These are phyloP conservation scores for Varecia variegata DNA, from an alignment of 2,797 vertebrate species.

Conservation along the genomic window DNA sequence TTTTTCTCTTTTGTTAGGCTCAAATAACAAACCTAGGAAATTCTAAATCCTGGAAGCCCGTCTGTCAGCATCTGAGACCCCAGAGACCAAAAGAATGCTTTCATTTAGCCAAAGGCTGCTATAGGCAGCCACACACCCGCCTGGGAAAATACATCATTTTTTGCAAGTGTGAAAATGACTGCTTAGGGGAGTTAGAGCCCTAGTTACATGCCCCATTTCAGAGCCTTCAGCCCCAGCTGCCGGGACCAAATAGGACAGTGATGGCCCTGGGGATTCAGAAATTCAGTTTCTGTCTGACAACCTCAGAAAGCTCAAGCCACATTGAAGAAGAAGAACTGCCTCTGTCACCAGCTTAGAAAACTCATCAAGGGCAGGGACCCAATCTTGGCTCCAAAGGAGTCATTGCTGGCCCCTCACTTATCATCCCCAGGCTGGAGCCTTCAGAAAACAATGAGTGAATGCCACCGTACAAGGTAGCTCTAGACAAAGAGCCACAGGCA, in stretches of 20 bases:
- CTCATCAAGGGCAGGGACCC: not conserved
- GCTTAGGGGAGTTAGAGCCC: slow-evolving; percentile 30
- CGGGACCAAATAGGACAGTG: not conserved
- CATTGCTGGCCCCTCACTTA: not conserved
- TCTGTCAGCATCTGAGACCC: slow-evolving; percentile 62
- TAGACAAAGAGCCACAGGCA: not conserved
- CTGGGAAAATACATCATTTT: slow-evolving; percentile 62
- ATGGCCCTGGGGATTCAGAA: not conserved
- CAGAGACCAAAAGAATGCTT: slow-evolving; percentile 58
- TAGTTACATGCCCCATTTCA: slow-evolving; percentile 47
- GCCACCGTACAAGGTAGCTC: not conserved
- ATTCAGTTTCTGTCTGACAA: slow-evolving; percentile 39
- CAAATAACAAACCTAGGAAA: slow-evolving; percentile 62
- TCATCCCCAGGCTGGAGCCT: not conserved
- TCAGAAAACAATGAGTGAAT: not conserved
- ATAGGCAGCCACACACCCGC: slow-evolving; percentile 2
- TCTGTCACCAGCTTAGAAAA: slow-evolving; percentile 1
- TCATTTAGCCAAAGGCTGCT: slow-evolving; percentile 61
- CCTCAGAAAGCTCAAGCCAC: not conserved
- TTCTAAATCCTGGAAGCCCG: slow-evolving; percentile 51
- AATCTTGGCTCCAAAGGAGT: not conserved
- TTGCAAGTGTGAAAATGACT: slow-evolving; percentile 55
- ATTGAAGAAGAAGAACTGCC: not conserved
- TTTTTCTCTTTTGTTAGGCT: slow-evolving; percentile 65
- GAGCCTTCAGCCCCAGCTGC: not conserved